Conservation (phyloP, 2,113 vertebrate species). For the Rhinogobius similis region DNA sequence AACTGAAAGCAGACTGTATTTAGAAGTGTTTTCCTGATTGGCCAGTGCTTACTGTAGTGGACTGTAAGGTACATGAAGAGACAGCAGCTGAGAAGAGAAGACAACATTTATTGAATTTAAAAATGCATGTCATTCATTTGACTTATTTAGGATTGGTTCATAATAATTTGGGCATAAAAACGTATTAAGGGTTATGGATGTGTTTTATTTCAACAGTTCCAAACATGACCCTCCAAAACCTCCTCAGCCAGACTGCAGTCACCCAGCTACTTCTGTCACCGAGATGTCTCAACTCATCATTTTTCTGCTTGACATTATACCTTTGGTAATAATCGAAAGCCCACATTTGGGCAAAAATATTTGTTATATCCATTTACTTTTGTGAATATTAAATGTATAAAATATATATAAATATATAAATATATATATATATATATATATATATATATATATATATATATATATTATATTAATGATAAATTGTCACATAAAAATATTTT, state of each 20-base stretch:
- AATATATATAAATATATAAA: no score
- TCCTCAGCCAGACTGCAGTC: conserved; percentile 47
- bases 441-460: no score
- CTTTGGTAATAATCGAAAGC: conserved; percentile 80
- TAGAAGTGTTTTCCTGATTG: no score
- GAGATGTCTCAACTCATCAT: conserved; percentile 89
- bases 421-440: no score
- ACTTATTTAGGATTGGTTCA: background rate
- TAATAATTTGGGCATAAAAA: background rate
- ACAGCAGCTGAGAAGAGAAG: background rate
- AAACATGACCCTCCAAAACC: conserved; percentile 45
- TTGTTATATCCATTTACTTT: background rate
- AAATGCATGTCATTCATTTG: background rate
- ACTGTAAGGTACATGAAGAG: no score
- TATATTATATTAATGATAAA: no score
- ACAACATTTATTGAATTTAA: background rate
- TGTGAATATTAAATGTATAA: background rate
- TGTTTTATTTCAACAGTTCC: conserved; percentile 52
- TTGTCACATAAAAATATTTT: no score
- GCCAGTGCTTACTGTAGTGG: no score
- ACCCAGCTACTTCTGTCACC: conserved; percentile 74
- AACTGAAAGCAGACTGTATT: no score
- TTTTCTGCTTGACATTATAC: conserved; percentile 93
- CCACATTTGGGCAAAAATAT: background rate
- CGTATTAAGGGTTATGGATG: background rate